phyloP scores from a whole-genome alignment of 2,113 vertebrate genomes.

The Nipponia nippon region DNA sequence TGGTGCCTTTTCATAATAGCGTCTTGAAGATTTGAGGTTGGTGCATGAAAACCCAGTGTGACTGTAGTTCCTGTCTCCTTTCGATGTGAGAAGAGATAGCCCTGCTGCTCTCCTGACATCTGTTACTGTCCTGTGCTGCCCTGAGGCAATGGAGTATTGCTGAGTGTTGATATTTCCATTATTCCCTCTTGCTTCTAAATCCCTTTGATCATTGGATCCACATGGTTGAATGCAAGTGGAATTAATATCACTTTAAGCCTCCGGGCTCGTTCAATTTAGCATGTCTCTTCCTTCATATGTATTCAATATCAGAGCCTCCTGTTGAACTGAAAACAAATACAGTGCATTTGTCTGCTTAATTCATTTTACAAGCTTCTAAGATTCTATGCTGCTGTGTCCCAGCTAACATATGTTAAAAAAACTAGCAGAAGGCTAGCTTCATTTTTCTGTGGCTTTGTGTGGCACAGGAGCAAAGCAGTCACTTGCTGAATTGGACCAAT shows the following conservation, averaged over 20 bases:
- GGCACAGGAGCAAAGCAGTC: neutral
- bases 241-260: conserved; percentile 55
- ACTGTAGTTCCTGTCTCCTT: neutral
- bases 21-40: neutral
- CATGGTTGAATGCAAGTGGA: conserved; percentile 54
- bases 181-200: conserved; percentile 40
- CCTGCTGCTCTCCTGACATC: conserved; percentile 2
- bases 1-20: neutral
- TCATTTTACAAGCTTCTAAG: conserved; percentile 35
- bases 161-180: conserved; percentile 54
- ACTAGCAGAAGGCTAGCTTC: neutral
- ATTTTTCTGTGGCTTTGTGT: neutral
- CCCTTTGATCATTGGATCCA: conserved; percentile 57
- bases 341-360: conserved; percentile 38
- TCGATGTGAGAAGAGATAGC: neutral
- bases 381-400: neutral
- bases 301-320: conserved; percentile 49
- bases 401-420: neutral
- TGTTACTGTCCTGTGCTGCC: neutral
- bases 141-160: neutral
- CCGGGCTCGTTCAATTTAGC: conserved; percentile 23
- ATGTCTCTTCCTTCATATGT: conserved; percentile 44
- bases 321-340: conserved; percentile 46
- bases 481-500: neutral
- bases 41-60: neutral